Evolutionary conservation across 2,888 invertebrate species (phyloP).

Genomic region (Ichneumoninae sp.): DNA sequence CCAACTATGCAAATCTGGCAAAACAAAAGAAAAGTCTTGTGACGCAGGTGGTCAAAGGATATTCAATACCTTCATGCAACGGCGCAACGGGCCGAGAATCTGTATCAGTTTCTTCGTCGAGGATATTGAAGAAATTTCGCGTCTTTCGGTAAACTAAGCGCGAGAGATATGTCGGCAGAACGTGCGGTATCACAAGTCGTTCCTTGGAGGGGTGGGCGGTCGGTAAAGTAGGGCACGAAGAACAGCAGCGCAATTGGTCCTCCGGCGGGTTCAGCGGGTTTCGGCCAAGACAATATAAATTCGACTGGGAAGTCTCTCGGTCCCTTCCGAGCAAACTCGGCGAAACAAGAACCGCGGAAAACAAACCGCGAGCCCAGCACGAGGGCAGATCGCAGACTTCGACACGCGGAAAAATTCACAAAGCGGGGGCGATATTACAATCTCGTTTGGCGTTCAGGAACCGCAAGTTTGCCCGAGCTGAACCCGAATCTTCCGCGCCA

Average conservation of each 20-base stretch:
- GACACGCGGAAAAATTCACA: conserved; percentile 46
- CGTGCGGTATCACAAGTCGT: conserved; percentile 1
- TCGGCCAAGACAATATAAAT: conserved; percentile 35
- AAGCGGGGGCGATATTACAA: conserved; percentile 58
- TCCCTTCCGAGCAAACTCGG: not conserved
- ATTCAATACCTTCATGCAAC: not conserved
- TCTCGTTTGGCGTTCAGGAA: conserved; percentile 34
- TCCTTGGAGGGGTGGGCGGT: not conserved
- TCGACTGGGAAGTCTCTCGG: not conserved
- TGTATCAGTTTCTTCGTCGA: conserved; percentile 19
- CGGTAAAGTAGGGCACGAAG: conserved; percentile 8
- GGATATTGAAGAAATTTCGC: conserved; percentile 12
- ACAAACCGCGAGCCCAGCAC: not conserved
- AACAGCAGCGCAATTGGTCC: conserved; percentile 9
- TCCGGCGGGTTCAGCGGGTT: not conserved
- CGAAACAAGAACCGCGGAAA: not conserved
- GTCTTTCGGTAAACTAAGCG: not conserved
- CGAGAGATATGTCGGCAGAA: conserved; percentile 4
- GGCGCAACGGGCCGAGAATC: not conserved
- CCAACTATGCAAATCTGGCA: conserved; percentile 1
- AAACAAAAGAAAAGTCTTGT: not conserved
- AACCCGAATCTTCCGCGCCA: conserved; percentile 15
- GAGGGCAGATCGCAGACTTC: conserved; percentile 25
- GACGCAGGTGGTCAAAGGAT: not conserved
- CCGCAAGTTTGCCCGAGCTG: conserved; percentile 15